Evolutionary conservation across 2,113 vertebrate species (phyloP), one percentile per base, ranked within the genome.

Genomic region (Neodon shergylaensis): DNA sequence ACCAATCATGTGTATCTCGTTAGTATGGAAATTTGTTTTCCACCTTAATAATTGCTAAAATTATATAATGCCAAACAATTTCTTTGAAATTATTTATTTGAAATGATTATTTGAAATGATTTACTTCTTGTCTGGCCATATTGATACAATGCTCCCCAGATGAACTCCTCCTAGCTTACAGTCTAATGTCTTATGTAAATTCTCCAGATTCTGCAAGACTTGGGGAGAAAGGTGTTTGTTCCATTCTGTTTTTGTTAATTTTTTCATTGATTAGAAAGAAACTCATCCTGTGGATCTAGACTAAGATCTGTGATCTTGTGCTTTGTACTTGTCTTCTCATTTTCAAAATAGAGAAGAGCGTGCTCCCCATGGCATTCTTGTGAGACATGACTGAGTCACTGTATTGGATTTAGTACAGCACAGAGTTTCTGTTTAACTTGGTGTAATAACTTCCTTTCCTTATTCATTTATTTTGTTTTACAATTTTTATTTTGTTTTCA

Each of bases 101-200:
- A 78, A 89, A 74, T 88, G 5, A 95, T 82, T 91, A 49, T 49
- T 12, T 49, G 14, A 78, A 89, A 79, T 88, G 7, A 95, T 82
- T 91, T 92, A 86, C n/a, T 87, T 92, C 28, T 21, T 73, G 1
- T 77, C 33, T 33, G 68, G 49, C 13, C 36, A 36, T 58, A 47
- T 68, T 73, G 42, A 26, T 74, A 66, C 0, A 61, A 70, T 61
- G 4, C 1, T 81, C 44, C n/a, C 17, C 22, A 68, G 44, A n/a
- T 52, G 21, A 90, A 90, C 61, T 44, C 28, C 39, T 58, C 36
- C 39, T 58, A 19, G 33, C n/a, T 90, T 85, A n/a, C 66, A 1
- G 58, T 85, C 72, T 78, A 77, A 78, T 39, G 22, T 31, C 8
- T 84, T 58, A 44, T 16, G 28, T 42, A 77, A 52, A 49, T 2